phyloP scores from a whole-genome alignment of 2,888 invertebrate genomes.

The Acanthosepion esculentum region DNA sequence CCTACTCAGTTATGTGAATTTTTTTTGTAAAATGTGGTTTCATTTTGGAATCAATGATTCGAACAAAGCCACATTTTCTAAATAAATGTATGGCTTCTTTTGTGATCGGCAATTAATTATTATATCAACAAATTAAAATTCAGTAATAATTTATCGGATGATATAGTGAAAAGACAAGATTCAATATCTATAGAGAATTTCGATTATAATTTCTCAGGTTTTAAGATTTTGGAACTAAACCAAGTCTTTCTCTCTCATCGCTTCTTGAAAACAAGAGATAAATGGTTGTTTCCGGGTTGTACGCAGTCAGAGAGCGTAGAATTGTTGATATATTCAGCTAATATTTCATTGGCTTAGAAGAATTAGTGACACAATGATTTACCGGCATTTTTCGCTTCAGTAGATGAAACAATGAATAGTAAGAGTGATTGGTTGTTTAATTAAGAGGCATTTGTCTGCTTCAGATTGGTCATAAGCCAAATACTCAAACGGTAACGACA shows the following conservation, averaged over 20 bases:
- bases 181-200: neutral
- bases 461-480: neutral
- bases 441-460: neutral
- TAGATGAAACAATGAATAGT: neutral
- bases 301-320: neutral
- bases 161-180: neutral
- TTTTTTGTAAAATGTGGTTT: too few relatives aligned
- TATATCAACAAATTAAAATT: too few relatives aligned
- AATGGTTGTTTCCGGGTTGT: neutral
- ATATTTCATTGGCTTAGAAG: neutral
- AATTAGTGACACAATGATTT: neutral
- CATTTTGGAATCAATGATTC: too few relatives aligned
- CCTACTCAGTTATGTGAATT: too few relatives aligned
- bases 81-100: too few relatives aligned
- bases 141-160: neutral
- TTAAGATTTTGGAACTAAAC: neutral
- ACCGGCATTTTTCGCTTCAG: neutral
- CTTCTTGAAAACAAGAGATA: neutral
- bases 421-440: constrained; percentile 33
- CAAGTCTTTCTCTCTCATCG: neutral
- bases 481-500: neutral
- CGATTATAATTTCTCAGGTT: neutral
- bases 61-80: too few relatives aligned
- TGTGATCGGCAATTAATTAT: too few relatives aligned
- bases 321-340: neutral